Evolutionary conservation across 1,140 invertebrate genomes (phyloP).

Genomic region (Acromyrmex echinatior): DNA sequence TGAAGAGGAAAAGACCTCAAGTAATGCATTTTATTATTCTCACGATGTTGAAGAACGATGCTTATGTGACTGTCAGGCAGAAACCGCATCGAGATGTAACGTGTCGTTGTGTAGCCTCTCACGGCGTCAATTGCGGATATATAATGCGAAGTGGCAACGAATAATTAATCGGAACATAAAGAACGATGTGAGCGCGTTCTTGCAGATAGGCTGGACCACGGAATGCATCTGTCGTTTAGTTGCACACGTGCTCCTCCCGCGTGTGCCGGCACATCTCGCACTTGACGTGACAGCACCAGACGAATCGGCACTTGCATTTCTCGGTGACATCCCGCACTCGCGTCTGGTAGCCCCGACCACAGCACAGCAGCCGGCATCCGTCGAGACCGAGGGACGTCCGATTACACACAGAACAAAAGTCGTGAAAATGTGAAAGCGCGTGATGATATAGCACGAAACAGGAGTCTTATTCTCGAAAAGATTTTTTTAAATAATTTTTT

Average conservation of each 20-base stretch:
- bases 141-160: conserved; percentile 38
- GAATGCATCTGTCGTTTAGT: conserved; percentile 87
- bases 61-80: conserved; percentile 63
- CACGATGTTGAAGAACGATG: conserved; percentile 46
- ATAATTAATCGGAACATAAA: conserved; percentile 36
- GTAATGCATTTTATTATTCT: not conserved
- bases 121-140: conserved; percentile 55
- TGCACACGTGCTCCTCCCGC: conserved; percentile 95
- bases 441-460: not conserved
- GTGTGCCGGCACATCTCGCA: conserved; percentile 94
- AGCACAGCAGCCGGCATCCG: conserved; percentile 95
- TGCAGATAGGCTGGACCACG: conserved; percentile 64
- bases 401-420: conserved; percentile 89
- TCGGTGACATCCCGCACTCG: conserved; percentile 94
- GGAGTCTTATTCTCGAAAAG: no score
- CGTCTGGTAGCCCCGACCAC: conserved; percentile 97
- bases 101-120: conserved; percentile 71
- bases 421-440: not conserved
- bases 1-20: not conserved
- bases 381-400: conserved; percentile 93
- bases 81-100: conserved; percentile 62
- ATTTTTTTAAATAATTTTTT: no score
- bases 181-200: conserved; percentile 51
- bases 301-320: conserved; percentile 97
- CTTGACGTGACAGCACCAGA: conserved; percentile 97